Base-by-base conservation (phyloP, 2,113 vertebrate species). In the Hydrochoerus hydrochaeris region DNA sequence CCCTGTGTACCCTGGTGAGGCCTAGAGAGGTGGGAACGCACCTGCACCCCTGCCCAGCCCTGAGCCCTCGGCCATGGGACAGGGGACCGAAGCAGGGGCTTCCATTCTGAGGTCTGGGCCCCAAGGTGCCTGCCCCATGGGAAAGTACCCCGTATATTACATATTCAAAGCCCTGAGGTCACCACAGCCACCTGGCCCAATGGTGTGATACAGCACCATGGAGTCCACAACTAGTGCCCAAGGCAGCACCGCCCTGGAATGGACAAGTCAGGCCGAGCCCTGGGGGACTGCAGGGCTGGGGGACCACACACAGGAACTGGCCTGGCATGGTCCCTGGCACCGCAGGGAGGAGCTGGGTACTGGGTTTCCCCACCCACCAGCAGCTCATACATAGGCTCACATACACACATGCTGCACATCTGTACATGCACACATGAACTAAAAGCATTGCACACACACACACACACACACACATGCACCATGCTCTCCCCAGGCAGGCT, bases 291-390 rank as follows among this genome's bases (percentile, higher is more conserved):
- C 38, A 7, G 20, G 30, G 12, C 13, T 8, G 26, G 26, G 19
- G 5, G 35, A 11, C 52, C 12, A 52, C 20, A 49, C 35, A 20
- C 2, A 0, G 30, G 20, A 22, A 24, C 0, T 60, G 71, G 30
- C 35, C 16, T 14, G 1, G 1, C 26, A 19, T 2, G 11, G 12
- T 9, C 35, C 7, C 0, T 0, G 0, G 7, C 7, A 5, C 46
- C 2, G 24, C 38, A 5, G 30, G 60, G 38, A 19, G 16, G 10
- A 7, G 49, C 58, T 0, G 5, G 80, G 1, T 38, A 19, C 49
- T 14, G 58, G 6, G 24, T 1, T 1, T 54, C 30, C 41, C 69
- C 38, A 32, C 9, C 6, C 1, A 35, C 26, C n/a, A 22, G 19
- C 24, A 54, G 7, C 78, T 9, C 6, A 0, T 0, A 1, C 26